Conservation (phyloP, 1,140 invertebrate species). For the Penaeus vannamei region DNA sequence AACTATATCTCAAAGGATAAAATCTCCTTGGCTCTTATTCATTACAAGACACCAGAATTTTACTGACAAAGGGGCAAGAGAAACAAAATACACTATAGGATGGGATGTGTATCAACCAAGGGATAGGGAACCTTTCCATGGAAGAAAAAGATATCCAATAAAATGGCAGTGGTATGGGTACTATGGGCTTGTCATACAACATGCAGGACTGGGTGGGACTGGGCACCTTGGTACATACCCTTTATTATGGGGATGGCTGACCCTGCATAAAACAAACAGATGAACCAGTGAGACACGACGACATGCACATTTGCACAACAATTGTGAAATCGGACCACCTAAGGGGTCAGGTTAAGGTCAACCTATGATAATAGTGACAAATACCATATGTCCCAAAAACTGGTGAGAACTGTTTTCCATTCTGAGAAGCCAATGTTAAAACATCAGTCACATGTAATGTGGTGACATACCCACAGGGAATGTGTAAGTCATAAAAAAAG, state of each 20-base stretch:
- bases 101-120: too few relatives aligned
- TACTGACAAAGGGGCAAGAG: too few relatives aligned
- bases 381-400: neutral
- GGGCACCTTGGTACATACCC: conserved; percentile 62
- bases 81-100: too few relatives aligned
- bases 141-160: too few relatives aligned
- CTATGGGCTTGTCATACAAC: conserved; percentile 32
- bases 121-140: too few relatives aligned
- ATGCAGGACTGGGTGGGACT: conserved; percentile 19
- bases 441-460: neutral
- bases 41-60: too few relatives aligned
- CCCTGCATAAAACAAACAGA: conserved; percentile 67
- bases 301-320: conserved; percentile 28
- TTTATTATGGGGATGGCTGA: conserved; percentile 67
- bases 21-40: too few relatives aligned
- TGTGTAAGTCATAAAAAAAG: too few relatives aligned
- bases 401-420: too few relatives aligned
- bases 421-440: neutral
- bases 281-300: conserved; percentile 56
- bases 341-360: neutral
- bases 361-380: neutral
- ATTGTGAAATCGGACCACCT: neutral
- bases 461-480: conserved; percentile 2
- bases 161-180: neutral
- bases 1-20: too few relatives aligned